Base-by-base conservation (phyloP, 2,797 vertebrate genomes). In the Glossophaga mutica region DNA sequence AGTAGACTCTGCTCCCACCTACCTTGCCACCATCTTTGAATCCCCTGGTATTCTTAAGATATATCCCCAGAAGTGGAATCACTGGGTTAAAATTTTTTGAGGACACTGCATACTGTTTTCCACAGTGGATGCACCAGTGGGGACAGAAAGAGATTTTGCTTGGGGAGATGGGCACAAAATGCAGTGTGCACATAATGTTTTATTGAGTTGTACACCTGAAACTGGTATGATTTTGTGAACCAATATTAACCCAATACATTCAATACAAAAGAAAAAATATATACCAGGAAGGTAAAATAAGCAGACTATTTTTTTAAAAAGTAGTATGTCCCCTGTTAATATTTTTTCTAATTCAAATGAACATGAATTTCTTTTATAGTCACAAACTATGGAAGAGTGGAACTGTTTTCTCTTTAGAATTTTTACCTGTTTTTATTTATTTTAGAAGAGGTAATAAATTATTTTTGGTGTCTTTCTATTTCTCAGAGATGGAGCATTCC, bases 381-480 rank as follows among this genome's bases (percentile, higher is more conserved):
- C 48, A 55, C 39, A 86, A 96, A 92, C 1, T 22, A 70, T 19
- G 24, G 4, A 77, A 26, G 32, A 81, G 67, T 15, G 55, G 55
- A 85, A 34, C 32, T 79, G 7, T 74, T 87, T 87, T 78, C 90
- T 90, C 5, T 78, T 79, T 81, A 78, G 48, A 68, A 46, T n/a
- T 81, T 65, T 86, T 32, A 24, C 79, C 14, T 10, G 4, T 71
- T 70, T 95, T 76, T 79, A 73, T 83, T 10, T n/a, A 37, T 86
- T 82, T 67, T 59, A 99, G 37, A 93, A 94, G 34, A 76, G 65
- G n/a, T 14, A 86, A 34, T 5, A 52, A 18, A 81, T 55, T 24
- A 91, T 48, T 50, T 94, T 79, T 92, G 4, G 59, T 96, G 71
- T 95, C 50, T 12, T 37, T 78, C 37, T 90, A 52, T 57, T 85